Evolutionary conservation across 1,140 invertebrate genomes (phyloP), one percentile per base, ranked within the genome.

Genomic region (Brachionus rubens): DNA sequence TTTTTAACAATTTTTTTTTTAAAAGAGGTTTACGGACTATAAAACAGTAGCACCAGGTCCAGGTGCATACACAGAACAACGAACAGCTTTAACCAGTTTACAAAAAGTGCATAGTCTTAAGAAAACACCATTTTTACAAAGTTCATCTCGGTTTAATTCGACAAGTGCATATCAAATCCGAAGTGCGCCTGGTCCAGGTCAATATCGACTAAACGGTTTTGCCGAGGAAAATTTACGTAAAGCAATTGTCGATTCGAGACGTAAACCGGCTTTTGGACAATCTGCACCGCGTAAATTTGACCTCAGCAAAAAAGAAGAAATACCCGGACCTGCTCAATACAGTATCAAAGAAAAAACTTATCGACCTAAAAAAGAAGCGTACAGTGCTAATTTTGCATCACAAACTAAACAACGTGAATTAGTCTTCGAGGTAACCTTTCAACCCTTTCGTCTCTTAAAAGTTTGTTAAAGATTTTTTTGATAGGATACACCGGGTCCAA

Each of bases 111-210:
- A 80, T 7, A 82, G 83, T 21, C 75, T 84, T 67, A 85, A 84
- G 75, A 78, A 80, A 72, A 84, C 82, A 75, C 83, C 83, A 14
- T 85, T 85, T 79, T 80, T 81, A 10, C 82, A 83, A 77, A 84
- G 83, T 16, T 80, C 83, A 19, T 80, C 82, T 0, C 77, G 83
- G 67, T 85, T 85, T 50, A 24, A 36, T 33, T 40, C 43, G 14
- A 33, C 12, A 5, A 76, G 54, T 21, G 21, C 30, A 21, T 26
- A 41, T 56, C 33, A 52, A 26, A 21, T 50, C n/a, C 19, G 62
- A 16, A 65, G 56, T 26, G 67, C 67, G 21, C 75, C 77, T 82
- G 83, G 84, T 76, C 84, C 84, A 14, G 83, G 82, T 12, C 77
- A 81, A 3, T 85, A 85, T 76, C 83, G 82, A 78, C 79, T 82